A percentile compares a stretch with the other conserved stretches of the same genome.
Evolutionary conservation across 2,888 invertebrate species (phyloP).

Genomic region (Amiota minor): DNA sequence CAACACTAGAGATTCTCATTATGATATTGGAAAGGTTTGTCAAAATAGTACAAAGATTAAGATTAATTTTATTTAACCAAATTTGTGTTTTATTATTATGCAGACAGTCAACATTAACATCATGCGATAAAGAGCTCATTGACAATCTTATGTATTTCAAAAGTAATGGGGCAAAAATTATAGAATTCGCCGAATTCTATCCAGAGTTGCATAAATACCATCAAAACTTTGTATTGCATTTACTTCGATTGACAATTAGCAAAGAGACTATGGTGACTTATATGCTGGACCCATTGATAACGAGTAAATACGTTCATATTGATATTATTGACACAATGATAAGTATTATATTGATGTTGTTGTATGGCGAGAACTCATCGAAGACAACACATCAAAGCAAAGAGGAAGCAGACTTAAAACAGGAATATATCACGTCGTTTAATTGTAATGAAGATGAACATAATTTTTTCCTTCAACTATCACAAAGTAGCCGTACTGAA

Average conservation of each 20-base stretch:
- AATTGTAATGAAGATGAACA: background rate
- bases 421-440: too few relatives aligned
- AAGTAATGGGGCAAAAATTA: background rate
- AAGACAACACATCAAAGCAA: background rate
- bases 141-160: background rate
- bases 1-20: slow-evolving; percentile 56
- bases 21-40: slow-evolving; percentile 59
- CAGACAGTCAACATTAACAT: slow-evolving; percentile 38
- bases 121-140: background rate
- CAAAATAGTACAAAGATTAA: too few relatives aligned
- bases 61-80: too few relatives aligned
- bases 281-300: slow-evolving; percentile 48
- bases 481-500: slow-evolving; percentile 33
- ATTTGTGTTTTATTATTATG: background rate
- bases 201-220: slow-evolving; percentile 61
- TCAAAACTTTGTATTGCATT: slow-evolving; percentile 61
- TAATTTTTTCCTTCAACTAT: slow-evolving; percentile 24
- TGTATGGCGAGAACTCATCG: slow-evolving; percentile 39
- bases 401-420: too few relatives aligned
- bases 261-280: slow-evolving; percentile 51
- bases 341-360: slow-evolving; percentile 60
- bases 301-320: slow-evolving; percentile 31
- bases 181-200: slow-evolving; percentile 46
- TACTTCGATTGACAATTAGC: slow-evolving; percentile 56
- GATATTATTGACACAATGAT: slow-evolving; percentile 56